These are phyloP conservation scores for Amblyteles armatorius DNA, from an alignment of 2,888 invertebrate species.

Conservation along the genomic window DNA sequence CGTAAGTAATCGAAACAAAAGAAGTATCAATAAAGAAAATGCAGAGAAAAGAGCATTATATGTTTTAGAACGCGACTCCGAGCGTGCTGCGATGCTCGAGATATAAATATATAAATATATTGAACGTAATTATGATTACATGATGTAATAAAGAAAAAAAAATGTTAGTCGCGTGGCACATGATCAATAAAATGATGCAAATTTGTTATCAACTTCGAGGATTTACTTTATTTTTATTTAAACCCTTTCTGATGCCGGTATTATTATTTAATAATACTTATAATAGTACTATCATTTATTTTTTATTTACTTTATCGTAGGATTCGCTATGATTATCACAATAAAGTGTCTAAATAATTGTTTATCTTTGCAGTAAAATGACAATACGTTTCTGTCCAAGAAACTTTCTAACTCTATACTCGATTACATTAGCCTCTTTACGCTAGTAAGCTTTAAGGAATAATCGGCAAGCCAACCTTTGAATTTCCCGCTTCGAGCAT, in stretches of 20 bases:
- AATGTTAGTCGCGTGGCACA: constrained; percentile 50
- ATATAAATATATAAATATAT: constrained; percentile 38
- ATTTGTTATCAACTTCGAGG: constrained; percentile 48
- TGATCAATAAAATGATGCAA: constrained; percentile 47
- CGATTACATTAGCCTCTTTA: not conserved
- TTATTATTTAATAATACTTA: no score
- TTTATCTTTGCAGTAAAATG: not conserved
- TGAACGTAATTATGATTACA: constrained; percentile 40
- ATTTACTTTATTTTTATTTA: constrained; percentile 8
- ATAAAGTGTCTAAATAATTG: no score
- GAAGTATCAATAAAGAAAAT: not conserved
- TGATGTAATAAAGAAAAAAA: constrained; percentile 33
- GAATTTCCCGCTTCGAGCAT: not conserved
- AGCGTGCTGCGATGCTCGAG: constrained; percentile 19
- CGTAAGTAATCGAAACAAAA: constrained; percentile 13
- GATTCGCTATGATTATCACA: no score
- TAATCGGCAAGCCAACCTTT: not conserved
- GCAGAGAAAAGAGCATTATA: constrained; percentile 17
- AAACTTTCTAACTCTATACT: not conserved
- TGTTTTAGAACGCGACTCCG: constrained; percentile 27
- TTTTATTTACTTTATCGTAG: no score
- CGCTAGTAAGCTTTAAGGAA: not conserved
- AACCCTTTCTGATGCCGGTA: no score
- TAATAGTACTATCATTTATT: no score
- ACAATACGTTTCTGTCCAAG: not conserved